Conservation (phyloP, 2,888 invertebrate species). For the Zaprionus obscuricornis region DNA sequence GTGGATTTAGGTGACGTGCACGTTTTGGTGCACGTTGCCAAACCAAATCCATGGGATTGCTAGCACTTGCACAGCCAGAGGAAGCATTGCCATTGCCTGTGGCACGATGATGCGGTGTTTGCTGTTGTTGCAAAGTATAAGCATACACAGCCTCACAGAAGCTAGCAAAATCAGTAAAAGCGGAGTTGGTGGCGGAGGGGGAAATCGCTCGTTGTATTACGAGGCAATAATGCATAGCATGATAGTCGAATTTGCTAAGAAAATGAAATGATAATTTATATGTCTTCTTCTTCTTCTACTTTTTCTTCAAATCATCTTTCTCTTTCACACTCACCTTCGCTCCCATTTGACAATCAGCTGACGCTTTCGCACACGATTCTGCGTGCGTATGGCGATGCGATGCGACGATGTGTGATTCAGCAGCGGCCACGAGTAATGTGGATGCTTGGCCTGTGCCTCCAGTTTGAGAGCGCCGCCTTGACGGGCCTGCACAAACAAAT, state of each 20-base stretch:
- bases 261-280: too few species aligned
- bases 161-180: constrained; percentile 61
- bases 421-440: constrained; percentile 81
- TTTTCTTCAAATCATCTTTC: too few species aligned
- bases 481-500: constrained; percentile 80
- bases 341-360: constrained; percentile 83
- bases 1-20: constrained; percentile 69
- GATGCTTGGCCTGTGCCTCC: constrained; percentile 80
- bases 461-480: constrained; percentile 79
- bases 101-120: constrained; percentile 15
- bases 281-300: too few species aligned
- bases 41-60: constrained; percentile 68
- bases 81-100: too few species aligned
- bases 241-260: constrained; percentile 83
- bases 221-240: constrained; percentile 83
- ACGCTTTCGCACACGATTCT: constrained; percentile 82
- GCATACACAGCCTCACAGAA: constrained; percentile 60
- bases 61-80: constrained; percentile 43
- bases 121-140: constrained; percentile 52
- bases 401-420: constrained; percentile 82
- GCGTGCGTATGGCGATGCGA: constrained; percentile 80
- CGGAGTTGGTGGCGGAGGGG: neutral
- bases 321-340: constrained; percentile 57
- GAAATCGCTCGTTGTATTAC: constrained; percentile 75
- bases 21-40: constrained; percentile 78